These are phyloP conservation scores for Drosophila albomicans DNA, from an alignment of 1,140 invertebrate species.

Conservation along the genomic window DNA sequence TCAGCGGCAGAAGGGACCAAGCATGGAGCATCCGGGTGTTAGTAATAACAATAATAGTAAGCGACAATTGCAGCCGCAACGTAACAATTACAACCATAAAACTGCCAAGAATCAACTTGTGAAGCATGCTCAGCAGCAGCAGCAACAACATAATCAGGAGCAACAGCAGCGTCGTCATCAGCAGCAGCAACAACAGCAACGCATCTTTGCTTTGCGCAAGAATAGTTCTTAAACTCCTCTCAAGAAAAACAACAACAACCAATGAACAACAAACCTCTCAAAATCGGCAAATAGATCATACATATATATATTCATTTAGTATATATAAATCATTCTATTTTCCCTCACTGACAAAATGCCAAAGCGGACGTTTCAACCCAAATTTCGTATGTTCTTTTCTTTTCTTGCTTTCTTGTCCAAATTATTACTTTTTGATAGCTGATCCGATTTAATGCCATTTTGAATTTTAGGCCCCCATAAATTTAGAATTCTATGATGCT, in stretches of 20 bases:
- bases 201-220: constrained; percentile 46
- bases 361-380: constrained; percentile 28
- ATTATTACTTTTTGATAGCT: constrained; percentile 19
- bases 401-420: constrained; percentile 4
- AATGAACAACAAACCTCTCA: neutral
- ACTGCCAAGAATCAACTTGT: constrained; percentile 1
- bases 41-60: constrained; percentile 25
- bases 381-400: constrained; percentile 26
- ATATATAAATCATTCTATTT: constrained; percentile 1
- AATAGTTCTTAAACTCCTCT: constrained; percentile 45
- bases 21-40: constrained; percentile 13
- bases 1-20: constrained; percentile 37
- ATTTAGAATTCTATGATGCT: constrained; percentile 17
- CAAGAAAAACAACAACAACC: neutral
- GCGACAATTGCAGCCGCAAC: constrained; percentile 31
- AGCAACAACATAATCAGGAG: constrained; percentile 26
- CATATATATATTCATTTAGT: neutral
- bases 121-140: constrained; percentile 24
- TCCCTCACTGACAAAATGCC: constrained; percentile 4
- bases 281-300: neutral
- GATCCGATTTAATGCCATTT: constrained; percentile 8
- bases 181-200: constrained; percentile 42
- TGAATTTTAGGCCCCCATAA: constrained; percentile 29
- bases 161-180: constrained; percentile 18
- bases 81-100: constrained; percentile 26